Evolutionary conservation across 2,888 invertebrate species (phyloP), one percentile per base, ranked within the genome.

Genomic region (Drosophila austrosaltans): DNA sequence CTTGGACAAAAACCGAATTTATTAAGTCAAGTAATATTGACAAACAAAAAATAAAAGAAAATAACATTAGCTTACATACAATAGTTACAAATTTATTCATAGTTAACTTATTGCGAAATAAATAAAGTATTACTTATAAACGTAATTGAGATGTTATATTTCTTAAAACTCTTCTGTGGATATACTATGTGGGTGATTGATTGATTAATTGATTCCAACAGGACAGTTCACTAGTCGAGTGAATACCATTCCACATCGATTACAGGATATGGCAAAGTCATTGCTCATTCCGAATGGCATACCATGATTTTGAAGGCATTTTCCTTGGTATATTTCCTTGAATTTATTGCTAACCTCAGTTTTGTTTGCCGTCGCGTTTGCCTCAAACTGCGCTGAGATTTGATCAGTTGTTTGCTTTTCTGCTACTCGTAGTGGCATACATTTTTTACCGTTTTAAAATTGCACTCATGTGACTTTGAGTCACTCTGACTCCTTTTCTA

Each of bases 331-430:
- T 71, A 16, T 16, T 32, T 59, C 72, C 72, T 56, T 60, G 72
- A 60, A 72, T 72, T 72, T 72, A 72, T 72, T 72, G 72, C 72
- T 30, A 72, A 72, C 72, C 72, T 72, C 72, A 72, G 72, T 72
- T 72, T 64, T 64, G 59, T 66, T n/a, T 53, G 58, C 58, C 54
- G 32, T 44, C 40, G 53, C 58, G 58, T 54, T 42, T 48, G 56
- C 54, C 48, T 65, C 72, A 65, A 75, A 75, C 65, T 62, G 75
- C 62, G 67, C 60, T 59, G 76, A 76, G 77, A 77, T 77, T 77
- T 77, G 77, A 77, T 77, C 76, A 76, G 77, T 72, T 77, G 76
- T 77, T 77, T 77, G 77, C 77, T 58, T 76, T 77, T 67, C 65
- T 65, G 42, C 42, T 12, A 16, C 42, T 16, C 42, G n/a, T 16